Conservation (phyloP, 2,888 invertebrate species). For the Erynnis tages region DNA sequence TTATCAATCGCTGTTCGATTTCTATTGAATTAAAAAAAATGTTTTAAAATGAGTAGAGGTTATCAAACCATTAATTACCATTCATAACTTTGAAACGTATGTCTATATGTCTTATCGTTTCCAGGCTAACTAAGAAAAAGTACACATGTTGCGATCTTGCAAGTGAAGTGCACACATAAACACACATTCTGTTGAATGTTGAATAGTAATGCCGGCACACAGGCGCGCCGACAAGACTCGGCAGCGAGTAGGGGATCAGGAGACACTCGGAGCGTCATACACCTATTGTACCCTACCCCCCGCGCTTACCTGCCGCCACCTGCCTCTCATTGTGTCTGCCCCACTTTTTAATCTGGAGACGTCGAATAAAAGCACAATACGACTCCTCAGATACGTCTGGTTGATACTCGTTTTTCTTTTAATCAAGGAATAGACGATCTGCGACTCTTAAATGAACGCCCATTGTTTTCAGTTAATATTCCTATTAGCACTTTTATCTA, state of each 20-base stretch:
- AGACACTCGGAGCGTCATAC: conserved; percentile 58
- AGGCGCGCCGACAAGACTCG: conserved; percentile 19
- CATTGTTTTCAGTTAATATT: conserved; percentile 20
- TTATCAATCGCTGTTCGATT: too few species aligned
- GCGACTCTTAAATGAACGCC: conserved; percentile 13
- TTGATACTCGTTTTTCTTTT: conserved; percentile 62
- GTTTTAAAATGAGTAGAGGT: not conserved
- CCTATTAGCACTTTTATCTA: conserved; percentile 8
- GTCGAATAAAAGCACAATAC: conserved; percentile 73
- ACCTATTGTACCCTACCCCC: conserved; percentile 58
- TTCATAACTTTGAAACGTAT: conserved; percentile 8
- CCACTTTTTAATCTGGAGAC: conserved; percentile 77
- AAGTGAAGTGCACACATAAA: conserved; percentile 8
- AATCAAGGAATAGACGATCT: conserved; percentile 52
- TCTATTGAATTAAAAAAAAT: too few species aligned
- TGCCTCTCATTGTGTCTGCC: conserved; percentile 63
- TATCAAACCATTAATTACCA: not conserved
- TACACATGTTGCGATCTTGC: conserved; percentile 12
- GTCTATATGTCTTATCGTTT: not conserved
- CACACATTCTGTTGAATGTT: not conserved
- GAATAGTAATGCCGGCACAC: conserved; percentile 13
- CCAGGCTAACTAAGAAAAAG: conserved; percentile 16
- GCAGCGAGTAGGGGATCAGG: conserved; percentile 44
- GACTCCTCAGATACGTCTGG: conserved; percentile 57
- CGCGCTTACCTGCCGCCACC: conserved; percentile 44